Percentiles rank a stretch among this genome's conserved stretches.
These are phyloP conservation scores for Pilophorus perplexus DNA, from an alignment of 2,888 invertebrate genomes.

Conservation along the genomic window DNA sequence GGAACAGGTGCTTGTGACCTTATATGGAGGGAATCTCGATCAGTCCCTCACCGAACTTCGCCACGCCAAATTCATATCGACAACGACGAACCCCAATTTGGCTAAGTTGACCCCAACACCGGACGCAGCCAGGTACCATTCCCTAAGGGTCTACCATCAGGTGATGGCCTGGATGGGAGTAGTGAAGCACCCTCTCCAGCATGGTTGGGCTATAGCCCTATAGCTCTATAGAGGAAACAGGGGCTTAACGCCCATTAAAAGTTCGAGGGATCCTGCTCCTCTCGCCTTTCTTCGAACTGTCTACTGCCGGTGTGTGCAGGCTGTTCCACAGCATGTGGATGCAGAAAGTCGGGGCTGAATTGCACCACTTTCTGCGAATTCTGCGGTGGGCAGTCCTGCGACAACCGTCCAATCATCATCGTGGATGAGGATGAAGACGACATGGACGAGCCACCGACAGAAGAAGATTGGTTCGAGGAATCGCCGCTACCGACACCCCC, in stretches of 20 bases:
- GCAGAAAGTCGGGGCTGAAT: neutral
- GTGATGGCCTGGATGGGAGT: neutral
- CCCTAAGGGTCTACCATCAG: neutral
- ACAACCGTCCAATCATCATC: neutral
- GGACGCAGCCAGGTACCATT: slow-evolving; percentile 2
- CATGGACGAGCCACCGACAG: slow-evolving; percentile 8
- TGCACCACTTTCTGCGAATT: neutral
- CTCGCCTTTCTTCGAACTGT: neutral
- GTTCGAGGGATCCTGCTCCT: neutral
- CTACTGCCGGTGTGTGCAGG: neutral
- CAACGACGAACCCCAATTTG: neutral
- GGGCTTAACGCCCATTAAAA: neutral
- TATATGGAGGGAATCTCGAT: neutral
- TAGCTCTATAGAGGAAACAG: neutral
- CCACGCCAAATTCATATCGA: neutral
- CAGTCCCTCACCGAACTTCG: neutral
- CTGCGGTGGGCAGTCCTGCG: neutral
- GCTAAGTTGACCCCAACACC: neutral
- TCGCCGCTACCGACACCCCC: no score
- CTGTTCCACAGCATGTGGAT: neutral
- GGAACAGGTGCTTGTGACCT: no score
- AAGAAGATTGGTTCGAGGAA: no score
- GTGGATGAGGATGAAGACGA: neutral
- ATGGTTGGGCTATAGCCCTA: neutral
- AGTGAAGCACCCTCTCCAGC: slow-evolving; percentile 47